Evolutionary conservation across 2,888 invertebrate genomes (phyloP), one percentile per base, ranked within the genome.

Genomic region (Zygaena filipendulae): DNA sequence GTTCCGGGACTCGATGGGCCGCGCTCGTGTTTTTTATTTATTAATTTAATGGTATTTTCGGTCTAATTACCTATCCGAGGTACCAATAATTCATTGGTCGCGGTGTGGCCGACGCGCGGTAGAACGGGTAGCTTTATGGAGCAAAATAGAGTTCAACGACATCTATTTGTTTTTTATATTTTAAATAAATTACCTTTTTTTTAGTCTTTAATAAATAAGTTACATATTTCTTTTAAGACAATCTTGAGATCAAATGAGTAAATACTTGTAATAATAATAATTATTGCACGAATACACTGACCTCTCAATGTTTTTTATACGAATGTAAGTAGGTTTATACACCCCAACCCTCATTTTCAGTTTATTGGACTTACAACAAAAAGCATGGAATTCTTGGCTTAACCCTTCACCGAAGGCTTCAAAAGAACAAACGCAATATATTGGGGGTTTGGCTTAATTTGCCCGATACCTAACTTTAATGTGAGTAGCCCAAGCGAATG

Each of bases 361-460:
- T 59, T 61, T 67, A 71, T 68, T 67, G 66, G 63, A 63, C 59
- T 64, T 58, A 50, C 59, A 66, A 64, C 72, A 80, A 79, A 79
- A 80, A 79, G 68, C 74, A 70, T 74, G 72, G 79, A 77, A 80
- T 80, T 80, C 80, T 81, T 80, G 74, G 70, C 71, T 70, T 69
- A 81, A 81, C 81, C 80, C 80, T 81, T 81, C 67, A 69, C 58
- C 57, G 62, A 49, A 56, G 58, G 71, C 74, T 64, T 77, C 75
- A 77, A 77, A 77, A 77, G 77, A 77, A 77, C 77, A 77, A 77
- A 77, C 72, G 74, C 75, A 77, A 77, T 77, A 77, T 77, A 75
- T 75, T 58, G 72, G 67, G 69, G 74, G 68, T 52, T 59, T 55
- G 64, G 74, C 74, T 71, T 74, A 71, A 79, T 77, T 77, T 74